phyloP scores from a whole-genome alignment of 2,888 invertebrate genomes.

The Drosophila testacea region DNA sequence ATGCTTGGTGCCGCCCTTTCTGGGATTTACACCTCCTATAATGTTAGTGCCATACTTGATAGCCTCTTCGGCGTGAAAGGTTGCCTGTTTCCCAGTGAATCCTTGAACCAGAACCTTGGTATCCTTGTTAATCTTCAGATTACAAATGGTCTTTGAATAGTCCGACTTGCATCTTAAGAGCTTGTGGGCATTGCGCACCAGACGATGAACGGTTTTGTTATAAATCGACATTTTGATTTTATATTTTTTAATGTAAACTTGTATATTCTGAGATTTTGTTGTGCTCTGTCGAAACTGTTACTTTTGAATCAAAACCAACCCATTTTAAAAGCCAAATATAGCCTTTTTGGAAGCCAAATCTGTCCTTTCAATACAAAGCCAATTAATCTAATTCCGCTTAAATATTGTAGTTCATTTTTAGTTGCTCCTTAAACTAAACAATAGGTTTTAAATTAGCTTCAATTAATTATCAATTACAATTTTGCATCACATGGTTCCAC shows the following conservation, averaged over 20 bases:
- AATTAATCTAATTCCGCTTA: too few relatives aligned
- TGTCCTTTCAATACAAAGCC: too few relatives aligned
- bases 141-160: conserved; percentile 85
- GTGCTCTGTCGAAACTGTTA: conserved; percentile 40
- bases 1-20: conserved; percentile 93
- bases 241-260: background rate
- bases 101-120: conserved; percentile 99
- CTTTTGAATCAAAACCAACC: background rate
- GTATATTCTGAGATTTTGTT: conserved; percentile 45
- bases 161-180: conserved; percentile 39
- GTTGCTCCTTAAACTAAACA: too few relatives aligned
- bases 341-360: too few relatives aligned
- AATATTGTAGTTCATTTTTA: too few relatives aligned
- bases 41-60: conserved; percentile 98
- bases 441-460: too few relatives aligned
- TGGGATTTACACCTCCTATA: conserved; percentile 92
- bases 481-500: too few relatives aligned
- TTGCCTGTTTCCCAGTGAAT: conserved; percentile 98
- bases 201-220: background rate
- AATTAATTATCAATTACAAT: too few relatives aligned
- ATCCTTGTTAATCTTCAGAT: conserved; percentile 92
- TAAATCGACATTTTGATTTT: conserved; percentile 22
- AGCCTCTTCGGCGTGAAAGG: conserved; percentile 96
- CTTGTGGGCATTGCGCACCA: background rate
- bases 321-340: too few relatives aligned